phyloP scores from a whole-genome alignment of 2,797 vertebrate genomes.

The Loris lydekkerianus region DNA sequence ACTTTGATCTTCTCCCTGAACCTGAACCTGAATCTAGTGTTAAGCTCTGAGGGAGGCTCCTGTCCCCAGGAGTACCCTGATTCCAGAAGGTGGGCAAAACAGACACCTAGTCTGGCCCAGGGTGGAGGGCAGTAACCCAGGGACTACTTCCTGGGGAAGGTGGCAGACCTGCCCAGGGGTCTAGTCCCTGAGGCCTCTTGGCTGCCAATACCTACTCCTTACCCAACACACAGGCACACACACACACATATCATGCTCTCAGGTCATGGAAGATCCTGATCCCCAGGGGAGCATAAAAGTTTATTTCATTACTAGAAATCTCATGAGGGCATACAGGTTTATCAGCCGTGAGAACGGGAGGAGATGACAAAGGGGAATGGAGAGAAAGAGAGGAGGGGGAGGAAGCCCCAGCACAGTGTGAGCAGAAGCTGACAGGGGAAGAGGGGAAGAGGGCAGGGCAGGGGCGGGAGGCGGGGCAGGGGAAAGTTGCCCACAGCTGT shows the following conservation, averaged over 20 bases:
- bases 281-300: neutral
- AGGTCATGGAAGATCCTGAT: neutral
- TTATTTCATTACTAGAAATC: neutral
- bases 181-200: neutral
- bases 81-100: neutral
- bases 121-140: too few relatives aligned
- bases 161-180: neutral
- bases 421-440: conserved; percentile 56
- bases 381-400: too few relatives aligned
- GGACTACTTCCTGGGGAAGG: neutral
- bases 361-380: neutral
- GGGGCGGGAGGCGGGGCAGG: conserved; percentile 81
- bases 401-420: neutral
- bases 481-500: conserved; percentile 82
- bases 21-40: neutral
- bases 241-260: too few relatives aligned
- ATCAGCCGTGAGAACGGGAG: neutral
- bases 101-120: neutral
- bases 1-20: conserved; percentile 74
- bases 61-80: conserved; percentile 55
- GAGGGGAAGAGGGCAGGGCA: conserved; percentile 84
- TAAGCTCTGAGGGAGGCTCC: neutral
- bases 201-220: neutral
- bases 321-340: neutral
- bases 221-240: neutral